Percentiles rank a stretch among this genome's conserved stretches.
phyloP scores from a whole-genome alignment of 2,113 vertebrate species.

The Malurus alboscapulatus region DNA sequence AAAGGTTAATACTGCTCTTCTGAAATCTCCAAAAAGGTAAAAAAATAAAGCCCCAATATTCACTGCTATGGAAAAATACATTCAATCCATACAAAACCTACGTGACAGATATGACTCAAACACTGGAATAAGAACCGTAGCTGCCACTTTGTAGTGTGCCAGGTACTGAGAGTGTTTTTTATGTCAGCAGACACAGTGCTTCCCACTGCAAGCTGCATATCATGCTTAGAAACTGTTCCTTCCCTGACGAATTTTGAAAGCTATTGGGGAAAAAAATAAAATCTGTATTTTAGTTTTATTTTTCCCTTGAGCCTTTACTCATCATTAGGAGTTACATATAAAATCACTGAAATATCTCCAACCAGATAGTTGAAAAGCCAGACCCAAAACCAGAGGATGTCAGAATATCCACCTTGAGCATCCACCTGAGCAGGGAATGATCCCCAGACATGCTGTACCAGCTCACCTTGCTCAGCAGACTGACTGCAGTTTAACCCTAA shows the following conservation, averaged over 20 bases:
- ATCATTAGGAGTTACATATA: neutral
- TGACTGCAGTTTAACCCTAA: neutral
- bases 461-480: neutral
- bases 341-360: neutral
- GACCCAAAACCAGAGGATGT: neutral
- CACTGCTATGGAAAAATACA: neutral
- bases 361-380: neutral
- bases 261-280: neutral
- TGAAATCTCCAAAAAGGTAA: neutral
- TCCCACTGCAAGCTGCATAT: neutral
- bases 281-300: neutral
- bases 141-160: neutral
- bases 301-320: neutral
- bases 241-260: neutral
- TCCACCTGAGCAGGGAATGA: neutral
- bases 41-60: neutral
- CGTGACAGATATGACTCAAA: neutral
- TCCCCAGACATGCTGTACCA: neutral
- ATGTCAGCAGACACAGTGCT: neutral
- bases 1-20: neutral
- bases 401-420: neutral
- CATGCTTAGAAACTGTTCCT: neutral
- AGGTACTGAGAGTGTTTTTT: conserved; percentile 7
- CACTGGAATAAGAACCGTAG: neutral
- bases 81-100: neutral